These are phyloP conservation scores for Cephalopholis sonnerati DNA, from an alignment of 2,113 vertebrate genomes.

Conservation along the genomic window DNA sequence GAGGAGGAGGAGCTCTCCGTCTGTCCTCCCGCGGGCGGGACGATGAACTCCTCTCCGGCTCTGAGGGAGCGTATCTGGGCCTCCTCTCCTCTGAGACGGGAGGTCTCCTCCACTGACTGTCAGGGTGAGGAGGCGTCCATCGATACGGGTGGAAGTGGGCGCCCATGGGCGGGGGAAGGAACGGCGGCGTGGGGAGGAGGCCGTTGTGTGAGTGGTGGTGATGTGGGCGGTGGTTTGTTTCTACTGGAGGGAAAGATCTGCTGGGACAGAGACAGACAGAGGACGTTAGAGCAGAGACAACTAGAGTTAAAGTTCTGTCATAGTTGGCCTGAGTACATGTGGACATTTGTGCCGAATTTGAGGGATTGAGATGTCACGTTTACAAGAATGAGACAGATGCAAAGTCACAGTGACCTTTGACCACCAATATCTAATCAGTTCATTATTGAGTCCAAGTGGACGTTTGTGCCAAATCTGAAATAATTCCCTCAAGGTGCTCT, in stretches of 20 bases:
- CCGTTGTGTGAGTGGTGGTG: background rate
- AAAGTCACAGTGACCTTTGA: too few species aligned
- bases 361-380: too few species aligned
- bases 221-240: background rate
- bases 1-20: background rate
- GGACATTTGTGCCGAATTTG: too few species aligned
- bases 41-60: background rate
- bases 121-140: conserved; percentile 17
- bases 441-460: too few species aligned
- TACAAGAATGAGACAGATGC: too few species aligned
- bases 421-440: too few species aligned
- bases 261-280: background rate
- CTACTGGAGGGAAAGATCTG: conserved; percentile 28
- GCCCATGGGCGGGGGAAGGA: background rate
- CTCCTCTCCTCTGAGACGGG: background rate
- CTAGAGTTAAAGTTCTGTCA: too few species aligned
- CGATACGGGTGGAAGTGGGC: background rate
- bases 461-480: too few species aligned
- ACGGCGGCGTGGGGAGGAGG: background rate
- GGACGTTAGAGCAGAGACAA: background rate
- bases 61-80: background rate
- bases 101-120: conserved; percentile 22
- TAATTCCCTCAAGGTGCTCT: too few species aligned
- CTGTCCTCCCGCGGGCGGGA: background rate
- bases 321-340: too few species aligned